Conservation (phyloP, 2,888 invertebrate genomes). For the Epiblema foenella region DNA sequence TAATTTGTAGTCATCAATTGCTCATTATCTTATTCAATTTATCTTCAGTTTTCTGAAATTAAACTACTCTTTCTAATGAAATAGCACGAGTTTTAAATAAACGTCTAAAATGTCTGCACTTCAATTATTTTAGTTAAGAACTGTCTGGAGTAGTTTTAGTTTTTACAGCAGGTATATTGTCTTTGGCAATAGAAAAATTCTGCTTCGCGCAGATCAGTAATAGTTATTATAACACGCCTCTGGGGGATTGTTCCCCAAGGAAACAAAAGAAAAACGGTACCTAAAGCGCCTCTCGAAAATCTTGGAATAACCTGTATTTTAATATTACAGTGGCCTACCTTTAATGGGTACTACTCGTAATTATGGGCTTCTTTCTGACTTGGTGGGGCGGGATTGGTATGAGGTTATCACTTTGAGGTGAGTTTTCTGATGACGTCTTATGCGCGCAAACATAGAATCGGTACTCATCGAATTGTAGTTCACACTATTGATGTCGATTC, state of each 20-base stretch:
- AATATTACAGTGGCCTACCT: not conserved
- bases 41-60: not conserved
- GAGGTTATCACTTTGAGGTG: too few species aligned
- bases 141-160: not conserved
- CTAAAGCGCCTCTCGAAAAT: not conserved
- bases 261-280: conserved; percentile 6
- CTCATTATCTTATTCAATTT: conserved; percentile 8
- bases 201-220: not conserved
- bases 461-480: too few species aligned
- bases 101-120: conserved; percentile 2
- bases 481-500: too few species aligned
- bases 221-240: conserved; percentile 17
- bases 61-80: not conserved
- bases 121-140: not conserved
- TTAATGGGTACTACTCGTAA: too few species aligned
- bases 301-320: not conserved
- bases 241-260: not conserved
- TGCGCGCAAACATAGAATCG: too few species aligned
- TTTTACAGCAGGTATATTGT: not conserved
- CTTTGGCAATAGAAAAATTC: conserved; percentile 13
- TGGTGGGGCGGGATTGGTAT: too few species aligned
- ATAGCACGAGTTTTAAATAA: conserved; percentile 2
- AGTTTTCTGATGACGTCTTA: too few species aligned
- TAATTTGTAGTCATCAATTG: conserved; percentile 2
- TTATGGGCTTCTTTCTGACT: too few species aligned